These are phyloP conservation scores for Paelopatides confundens DNA, from an alignment of 53 echinoderm and acorn worm species.

Conservation along the genomic window DNA sequence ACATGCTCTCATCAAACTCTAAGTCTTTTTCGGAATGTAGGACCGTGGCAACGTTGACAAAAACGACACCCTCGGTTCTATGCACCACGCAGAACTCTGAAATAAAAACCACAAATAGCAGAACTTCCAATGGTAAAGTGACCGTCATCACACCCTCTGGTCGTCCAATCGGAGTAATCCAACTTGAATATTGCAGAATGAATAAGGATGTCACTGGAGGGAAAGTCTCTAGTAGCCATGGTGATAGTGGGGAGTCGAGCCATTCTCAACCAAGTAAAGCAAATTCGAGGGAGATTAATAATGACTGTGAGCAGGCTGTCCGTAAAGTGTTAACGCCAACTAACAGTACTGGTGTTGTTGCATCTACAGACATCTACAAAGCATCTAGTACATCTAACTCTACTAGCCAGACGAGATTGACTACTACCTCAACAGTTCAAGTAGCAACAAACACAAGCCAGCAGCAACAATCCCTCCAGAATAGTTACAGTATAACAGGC, in stretches of 20 bases:
- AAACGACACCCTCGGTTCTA: not conserved
- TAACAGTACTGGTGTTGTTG: not conserved
- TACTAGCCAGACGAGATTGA: not conserved
- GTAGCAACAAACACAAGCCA: not conserved
- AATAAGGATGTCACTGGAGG: not conserved
- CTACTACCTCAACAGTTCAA: not conserved
- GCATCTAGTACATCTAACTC: not conserved
- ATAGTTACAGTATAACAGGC: too few relatives aligned
- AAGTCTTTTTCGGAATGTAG: not conserved
- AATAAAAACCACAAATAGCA: slow-evolving; percentile 2
- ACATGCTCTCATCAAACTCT: not conserved
- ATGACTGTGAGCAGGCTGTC: not conserved
- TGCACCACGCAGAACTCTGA: slow-evolving; percentile 13
- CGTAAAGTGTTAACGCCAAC: not conserved
- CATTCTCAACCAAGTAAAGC: not conserved
- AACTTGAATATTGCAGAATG: not conserved
- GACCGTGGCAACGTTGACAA: not conserved
- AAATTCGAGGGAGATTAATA: not conserved
- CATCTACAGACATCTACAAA: not conserved
- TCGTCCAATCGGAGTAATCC: not conserved
- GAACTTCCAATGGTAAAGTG: slow-evolving; percentile 14
- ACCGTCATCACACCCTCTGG: slow-evolving; percentile 5
- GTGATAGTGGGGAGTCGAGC: not conserved
- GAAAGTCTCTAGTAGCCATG: not conserved
- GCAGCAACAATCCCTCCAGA: not conserved